phyloP scores from a whole-genome alignment of 2,888 invertebrate genomes.

The Leucophora obtusa region DNA sequence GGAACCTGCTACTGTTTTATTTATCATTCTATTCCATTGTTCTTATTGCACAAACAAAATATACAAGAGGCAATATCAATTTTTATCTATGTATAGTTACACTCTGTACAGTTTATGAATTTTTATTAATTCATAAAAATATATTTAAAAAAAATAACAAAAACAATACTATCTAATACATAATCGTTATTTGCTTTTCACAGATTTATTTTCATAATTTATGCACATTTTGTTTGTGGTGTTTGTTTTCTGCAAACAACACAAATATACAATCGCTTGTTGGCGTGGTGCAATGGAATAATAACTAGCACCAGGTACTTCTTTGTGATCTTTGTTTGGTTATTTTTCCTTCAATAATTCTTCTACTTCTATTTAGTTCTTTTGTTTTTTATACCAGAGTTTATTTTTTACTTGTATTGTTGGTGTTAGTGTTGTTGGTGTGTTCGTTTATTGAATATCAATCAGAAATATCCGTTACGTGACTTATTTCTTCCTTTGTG shows the following conservation, averaged over 20 bases:
- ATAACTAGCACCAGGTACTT: slow-evolving; percentile 41
- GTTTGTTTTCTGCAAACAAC: slow-evolving; percentile 28
- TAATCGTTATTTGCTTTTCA: slow-evolving; percentile 44
- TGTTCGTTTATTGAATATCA: slow-evolving; percentile 76
- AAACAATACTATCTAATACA: slow-evolving; percentile 18
- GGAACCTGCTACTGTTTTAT: neutral
- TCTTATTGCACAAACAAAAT: neutral
- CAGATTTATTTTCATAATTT: slow-evolving; percentile 61
- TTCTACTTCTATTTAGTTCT: slow-evolving; percentile 25
- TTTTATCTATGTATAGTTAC: slow-evolving; percentile 22
- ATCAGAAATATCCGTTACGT: slow-evolving; percentile 78
- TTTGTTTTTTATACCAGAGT: slow-evolving; percentile 9
- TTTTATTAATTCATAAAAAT: slow-evolving; percentile 46
- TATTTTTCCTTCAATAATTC: slow-evolving; percentile 10
- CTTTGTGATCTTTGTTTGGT: slow-evolving; percentile 34
- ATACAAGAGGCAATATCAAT: neutral
- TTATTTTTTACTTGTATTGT: slow-evolving; percentile 15
- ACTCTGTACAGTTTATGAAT: slow-evolving; percentile 46
- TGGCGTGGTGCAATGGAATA: slow-evolving; percentile 6
- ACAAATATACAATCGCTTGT: slow-evolving; percentile 28
- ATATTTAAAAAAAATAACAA: slow-evolving; percentile 14
- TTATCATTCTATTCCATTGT: neutral
- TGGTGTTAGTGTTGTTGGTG: slow-evolving; percentile 47
- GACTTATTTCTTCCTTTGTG: slow-evolving; percentile 71
- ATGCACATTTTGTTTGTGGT: slow-evolving; percentile 50